Base-by-base conservation (phyloP, 2,797 vertebrate species). In the Macropodus opercularis region DNA sequence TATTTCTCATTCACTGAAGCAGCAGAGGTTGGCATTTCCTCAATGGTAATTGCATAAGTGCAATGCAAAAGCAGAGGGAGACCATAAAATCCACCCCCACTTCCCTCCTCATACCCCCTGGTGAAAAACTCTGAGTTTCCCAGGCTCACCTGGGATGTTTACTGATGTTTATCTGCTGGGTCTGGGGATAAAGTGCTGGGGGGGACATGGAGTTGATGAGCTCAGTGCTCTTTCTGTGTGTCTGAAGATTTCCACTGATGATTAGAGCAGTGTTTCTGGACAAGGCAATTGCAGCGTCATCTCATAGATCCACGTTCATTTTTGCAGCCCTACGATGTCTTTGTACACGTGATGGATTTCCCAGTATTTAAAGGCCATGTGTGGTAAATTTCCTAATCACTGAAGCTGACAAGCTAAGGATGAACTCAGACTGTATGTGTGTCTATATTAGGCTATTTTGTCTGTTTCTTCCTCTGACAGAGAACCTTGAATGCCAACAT, bases 61-160 rank as follows among this genome's bases (percentile, higher is more conserved):
- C 38, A 80, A 73, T 46, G 72, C 50, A 81, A 81, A 79, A 61
- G 72, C 61, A 65, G 15, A 6, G 56, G 42, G 61, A 42, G 62
- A 57, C 63, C 60, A 47, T 87, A 87, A 89, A 89, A 61, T 21
- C 17, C 15, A 51, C 57, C 74, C 67, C 66, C 44, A n/a, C 52
- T 42, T 69, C 77, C 71, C 44, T 48, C n/a, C 43, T 32, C 2
- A 4, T 60, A 47, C 79, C 73, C 71, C 73, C 77, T 48, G 71
- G 73, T 83, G 81, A 77, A 52, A 23, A 17, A 65, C 72, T 64
- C 29, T 60, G 29, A 55, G 78, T 57, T 83, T 87, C 79, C 81
- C 86, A 87, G 87, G 86, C 69, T 63, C 26, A 21, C 76, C 85
- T 87, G 83, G 81, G 87, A 86, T 85, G 78, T 39, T 69, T 61